phyloP scores from a whole-genome alignment of 2,888 invertebrate genomes.

The Oxycera nigricornis region DNA sequence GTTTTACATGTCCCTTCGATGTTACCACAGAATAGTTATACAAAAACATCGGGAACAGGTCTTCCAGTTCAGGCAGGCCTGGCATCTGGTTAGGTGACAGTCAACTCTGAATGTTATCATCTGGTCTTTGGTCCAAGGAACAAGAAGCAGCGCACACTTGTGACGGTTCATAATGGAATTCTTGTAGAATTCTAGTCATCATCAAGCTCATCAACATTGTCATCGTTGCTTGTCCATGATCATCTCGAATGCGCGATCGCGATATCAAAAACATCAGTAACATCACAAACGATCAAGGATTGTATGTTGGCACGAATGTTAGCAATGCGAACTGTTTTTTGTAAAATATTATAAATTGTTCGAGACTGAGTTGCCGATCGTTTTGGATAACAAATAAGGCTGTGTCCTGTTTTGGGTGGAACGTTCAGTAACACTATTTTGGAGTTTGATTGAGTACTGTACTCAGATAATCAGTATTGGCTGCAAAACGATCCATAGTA shows the following conservation, averaged over 20 bases:
- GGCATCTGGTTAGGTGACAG: constrained; percentile 39
- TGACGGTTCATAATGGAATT: constrained; percentile 38
- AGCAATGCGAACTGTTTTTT: background rate
- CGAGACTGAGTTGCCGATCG: background rate
- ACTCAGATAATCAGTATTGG: no score
- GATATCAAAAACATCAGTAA: constrained; percentile 19
- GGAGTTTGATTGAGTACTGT: no score
- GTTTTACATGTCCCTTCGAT: constrained; percentile 5
- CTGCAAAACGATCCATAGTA: no score
- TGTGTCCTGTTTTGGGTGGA: background rate
- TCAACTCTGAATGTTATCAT: constrained; percentile 26
- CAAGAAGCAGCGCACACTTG: background rate
- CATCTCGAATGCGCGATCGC: background rate
- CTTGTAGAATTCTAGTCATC: constrained; percentile 39
- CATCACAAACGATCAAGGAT: background rate
- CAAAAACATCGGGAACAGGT: constrained; percentile 26
- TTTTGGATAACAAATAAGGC: background rate
- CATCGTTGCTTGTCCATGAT: constrained; percentile 17
- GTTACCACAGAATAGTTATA: constrained; percentile 5
- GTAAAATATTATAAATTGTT: background rate
- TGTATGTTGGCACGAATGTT: background rate
- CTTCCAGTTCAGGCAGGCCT: no score
- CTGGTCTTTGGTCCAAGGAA: background rate
- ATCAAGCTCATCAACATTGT: constrained; percentile 31
- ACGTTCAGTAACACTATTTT: background rate